Evolutionary conservation across 1,140 invertebrate species (phyloP).

Genomic region (Coptotermes formosanus): DNA sequence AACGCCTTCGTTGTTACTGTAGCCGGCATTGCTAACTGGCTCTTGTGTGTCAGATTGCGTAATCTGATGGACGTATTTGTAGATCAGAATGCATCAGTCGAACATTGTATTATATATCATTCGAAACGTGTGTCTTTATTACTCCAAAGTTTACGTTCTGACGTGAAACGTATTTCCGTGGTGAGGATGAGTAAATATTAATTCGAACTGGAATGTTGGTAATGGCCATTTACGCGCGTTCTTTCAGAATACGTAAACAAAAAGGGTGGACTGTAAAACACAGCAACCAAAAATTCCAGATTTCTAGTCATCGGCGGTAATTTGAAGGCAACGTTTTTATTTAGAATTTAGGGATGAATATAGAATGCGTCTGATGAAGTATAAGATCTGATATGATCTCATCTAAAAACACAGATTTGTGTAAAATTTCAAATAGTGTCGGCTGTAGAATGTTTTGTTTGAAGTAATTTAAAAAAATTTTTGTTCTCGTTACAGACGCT

Average conservation of each 20-base stretch:
- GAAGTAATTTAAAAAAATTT: too few relatives aligned
- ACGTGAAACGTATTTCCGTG: too few relatives aligned
- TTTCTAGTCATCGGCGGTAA: background rate
- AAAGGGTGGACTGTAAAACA: background rate
- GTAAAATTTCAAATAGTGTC: background rate
- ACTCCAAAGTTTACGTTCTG: too few relatives aligned
- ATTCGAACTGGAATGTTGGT: background rate
- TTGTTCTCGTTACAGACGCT: too few relatives aligned
- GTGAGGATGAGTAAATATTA: background rate
- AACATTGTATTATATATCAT: too few relatives aligned
- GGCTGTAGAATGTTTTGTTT: too few relatives aligned
- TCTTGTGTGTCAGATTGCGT: too few relatives aligned
- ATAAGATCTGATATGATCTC: background rate
- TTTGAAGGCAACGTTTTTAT: background rate
- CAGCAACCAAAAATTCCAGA: background rate
- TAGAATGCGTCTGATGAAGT: background rate
- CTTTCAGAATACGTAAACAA: slow-evolving; percentile 7
- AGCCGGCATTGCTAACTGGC: too few relatives aligned
- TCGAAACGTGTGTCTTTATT: too few relatives aligned
- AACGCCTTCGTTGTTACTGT: too few relatives aligned
- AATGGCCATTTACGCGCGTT: background rate
- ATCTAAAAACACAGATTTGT: background rate
- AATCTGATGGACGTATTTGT: too few relatives aligned
- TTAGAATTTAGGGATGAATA: background rate
- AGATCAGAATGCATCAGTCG: too few relatives aligned